Percentiles rank a stretch among this genome's conserved stretches.
Evolutionary conservation across 2,888 invertebrate species (phyloP).

Genomic region (Crossocerus cetratus): DNA sequence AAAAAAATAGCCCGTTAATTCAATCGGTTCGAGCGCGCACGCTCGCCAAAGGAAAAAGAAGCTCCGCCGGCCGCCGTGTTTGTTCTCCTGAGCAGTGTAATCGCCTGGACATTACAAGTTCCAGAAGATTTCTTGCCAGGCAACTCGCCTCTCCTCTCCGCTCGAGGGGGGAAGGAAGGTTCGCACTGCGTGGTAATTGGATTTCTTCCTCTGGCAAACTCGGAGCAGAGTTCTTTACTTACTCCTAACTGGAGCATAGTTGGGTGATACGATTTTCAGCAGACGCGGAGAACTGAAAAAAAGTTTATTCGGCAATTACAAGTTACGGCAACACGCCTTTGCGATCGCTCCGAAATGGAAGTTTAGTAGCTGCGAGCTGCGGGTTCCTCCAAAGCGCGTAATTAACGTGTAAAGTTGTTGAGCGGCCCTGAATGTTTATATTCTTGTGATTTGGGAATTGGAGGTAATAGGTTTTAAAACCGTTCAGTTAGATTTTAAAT

Average conservation of each 20-base stretch:
- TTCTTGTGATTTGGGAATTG: too few relatives aligned
- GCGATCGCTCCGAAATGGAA: too few relatives aligned
- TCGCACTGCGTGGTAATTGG: constrained; percentile 32
- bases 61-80: not conserved
- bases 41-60: not conserved
- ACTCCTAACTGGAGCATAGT: constrained; percentile 7
- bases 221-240: constrained; percentile 23
- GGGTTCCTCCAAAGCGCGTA: too few relatives aligned
- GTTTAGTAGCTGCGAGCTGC: too few relatives aligned
- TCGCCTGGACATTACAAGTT: constrained; percentile 1
- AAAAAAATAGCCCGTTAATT: constrained; percentile 22
- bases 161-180: constrained; percentile 2
- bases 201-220: constrained; percentile 43
- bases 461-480: too few relatives aligned
- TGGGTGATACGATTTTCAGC: too few relatives aligned
- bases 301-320: too few relatives aligned
- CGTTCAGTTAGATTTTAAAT: too few relatives aligned
- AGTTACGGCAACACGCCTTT: too few relatives aligned
- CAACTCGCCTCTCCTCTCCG: not conserved
- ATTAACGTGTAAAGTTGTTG: too few relatives aligned
- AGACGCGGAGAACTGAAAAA: too few relatives aligned
- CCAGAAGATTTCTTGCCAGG: constrained; percentile 26
- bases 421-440: too few relatives aligned
- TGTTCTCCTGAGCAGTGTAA: constrained; percentile 32
- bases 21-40: constrained; percentile 12